These are phyloP conservation scores for Muscicapa adusta DNA, from an alignment of 2,113 vertebrate species.

Conservation along the genomic window DNA sequence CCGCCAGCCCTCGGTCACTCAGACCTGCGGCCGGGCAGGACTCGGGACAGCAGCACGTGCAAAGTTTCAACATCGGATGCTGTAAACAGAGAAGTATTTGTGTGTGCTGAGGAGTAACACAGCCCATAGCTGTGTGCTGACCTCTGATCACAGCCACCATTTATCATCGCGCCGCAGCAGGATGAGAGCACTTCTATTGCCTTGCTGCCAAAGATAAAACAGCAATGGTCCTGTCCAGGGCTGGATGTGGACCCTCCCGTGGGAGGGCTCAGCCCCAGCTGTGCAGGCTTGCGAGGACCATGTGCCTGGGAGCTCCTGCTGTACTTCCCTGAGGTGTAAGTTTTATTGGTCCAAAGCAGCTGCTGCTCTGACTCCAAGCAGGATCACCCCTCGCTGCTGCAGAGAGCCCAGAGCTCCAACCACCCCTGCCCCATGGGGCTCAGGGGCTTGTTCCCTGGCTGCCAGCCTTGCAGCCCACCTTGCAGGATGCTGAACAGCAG, in stretches of 20 bases:
- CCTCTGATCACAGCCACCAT: conserved; percentile 10
- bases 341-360: background rate
- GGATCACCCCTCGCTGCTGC: background rate
- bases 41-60: background rate
- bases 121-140: background rate
- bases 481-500: background rate
- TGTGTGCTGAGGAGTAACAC: background rate
- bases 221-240: background rate
- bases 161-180: background rate
- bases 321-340: background rate
- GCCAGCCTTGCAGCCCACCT: background rate
- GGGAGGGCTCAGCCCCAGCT: background rate
- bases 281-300: background rate
- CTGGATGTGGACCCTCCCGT: background rate
- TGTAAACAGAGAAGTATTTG: conserved; percentile 28
- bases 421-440: background rate
- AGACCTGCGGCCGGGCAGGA: background rate
- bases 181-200: background rate
- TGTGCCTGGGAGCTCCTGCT: background rate
- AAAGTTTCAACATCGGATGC: background rate
- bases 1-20: fast-evolving
- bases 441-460: background rate
- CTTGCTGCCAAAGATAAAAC: conserved; percentile 9
- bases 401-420: background rate
- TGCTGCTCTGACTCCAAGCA: background rate